Evolutionary conservation across 1,140 invertebrate species (phyloP), one percentile per base, ranked within the genome.

Genomic region (Anastrepha obliqua): DNA sequence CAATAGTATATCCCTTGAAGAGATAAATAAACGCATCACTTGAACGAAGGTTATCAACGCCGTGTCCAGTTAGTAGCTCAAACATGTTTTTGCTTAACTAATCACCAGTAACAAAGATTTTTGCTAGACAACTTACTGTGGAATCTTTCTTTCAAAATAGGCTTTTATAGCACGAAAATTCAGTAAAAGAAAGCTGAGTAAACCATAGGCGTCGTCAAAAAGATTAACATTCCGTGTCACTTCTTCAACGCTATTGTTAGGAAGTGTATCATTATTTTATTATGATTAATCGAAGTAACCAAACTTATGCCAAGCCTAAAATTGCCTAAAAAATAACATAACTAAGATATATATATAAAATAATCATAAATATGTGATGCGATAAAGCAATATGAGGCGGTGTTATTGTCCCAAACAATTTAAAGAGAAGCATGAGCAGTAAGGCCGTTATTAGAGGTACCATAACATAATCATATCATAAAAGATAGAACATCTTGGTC

Each of bases 11-110:
- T 20, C 55, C 29, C 7, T 51, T 60, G 29, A 59, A 87, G 42
- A 87, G 59, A 62, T 60, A 87, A 13, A 20, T 87, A 29, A 65
- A 51, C 20, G 85, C 60, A 59, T 86, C 29, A 15, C 17, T 62
- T 65, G 85, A 81, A 8, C 39, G 7, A 81, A n/a, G 1, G 11
- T 58, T 81, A 3, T 17, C 47, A 11, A 55, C 55, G 4, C 47
- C 47, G 6, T 47, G 74, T 3, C 74, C 74, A 7, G n/a, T 81
- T 20, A 81, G 8, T 29, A 81, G n/a, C 42, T 81, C 51, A 11
- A 81, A 81, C 74, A 81, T 81, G 17, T 39, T 47, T 47, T 74
- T 17, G 2, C 67, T 4, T 74, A 2, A n/a, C 3, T 47, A 74
- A 74, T 5, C 17, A 17, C 11, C 17, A 62, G 15, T n/a, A 17